Evolutionary conservation across 2,888 invertebrate genomes (phyloP), one percentile per base, ranked within the genome.

Genomic region (Scotopteryx bipunctaria): DNA sequence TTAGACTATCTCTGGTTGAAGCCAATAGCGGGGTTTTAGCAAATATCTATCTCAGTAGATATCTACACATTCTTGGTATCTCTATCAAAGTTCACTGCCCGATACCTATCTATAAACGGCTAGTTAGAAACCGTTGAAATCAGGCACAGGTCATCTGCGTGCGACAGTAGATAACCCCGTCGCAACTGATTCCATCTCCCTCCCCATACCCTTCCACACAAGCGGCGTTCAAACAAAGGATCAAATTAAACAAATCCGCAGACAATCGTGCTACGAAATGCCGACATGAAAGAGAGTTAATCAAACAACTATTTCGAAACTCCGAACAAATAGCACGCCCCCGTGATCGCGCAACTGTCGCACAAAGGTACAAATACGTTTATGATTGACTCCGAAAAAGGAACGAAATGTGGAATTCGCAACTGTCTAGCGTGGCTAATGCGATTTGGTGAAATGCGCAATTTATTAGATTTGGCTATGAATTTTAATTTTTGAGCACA

Each of bases 221-320:
- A 82, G 76, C 78, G 81, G 63, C 63, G 69, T 69, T 83, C 88
- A 87, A 88, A 89, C 89, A 89, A 90, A 86, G 86, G 86, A 78
- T 78, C 82, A 81, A 89, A 86, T 89, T 87, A 86, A 86, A 87
- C 87, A 86, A 87, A 88, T 88, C 85, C 83, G 78, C 78, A 73
- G 79, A 85, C 85, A 86, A 86, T 83, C 84, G 81, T 77, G 80
- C 79, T 79, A 79, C 81, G 69, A 73, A 71, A 64, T 53, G 45
- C 37, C 68, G 77, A 85, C 86, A 89, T 89, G 86, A 90, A 89
- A 90, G 90, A 82, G 86, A 86, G 84, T 82, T 86, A 84, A 90
- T 89, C 89, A 88, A 88, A 88, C 86, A 86, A 83, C 83, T 83
- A 85, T 84, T 85, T 71, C 75, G 68, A 64, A 62, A 70, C 64